Percentiles rank a stretch among this genome's conserved stretches.
Evolutionary conservation across 1,140 invertebrate species (phyloP).

Genomic region (Drosophila takahashii): DNA sequence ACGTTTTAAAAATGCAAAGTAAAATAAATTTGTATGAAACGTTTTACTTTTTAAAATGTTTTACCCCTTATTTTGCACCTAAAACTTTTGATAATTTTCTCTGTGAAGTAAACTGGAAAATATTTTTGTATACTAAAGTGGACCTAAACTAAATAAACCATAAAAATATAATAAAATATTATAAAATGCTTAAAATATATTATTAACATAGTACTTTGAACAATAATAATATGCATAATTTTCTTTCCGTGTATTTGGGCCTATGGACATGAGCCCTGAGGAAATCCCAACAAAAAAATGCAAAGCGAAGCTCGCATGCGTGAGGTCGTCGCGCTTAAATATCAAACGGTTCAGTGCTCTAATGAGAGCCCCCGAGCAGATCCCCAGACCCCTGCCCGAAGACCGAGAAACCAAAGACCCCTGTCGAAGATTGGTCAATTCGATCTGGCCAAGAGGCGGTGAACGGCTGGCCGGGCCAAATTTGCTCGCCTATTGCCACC

Average conservation of each 20-base stretch:
- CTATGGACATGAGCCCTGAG: conserved; percentile 5
- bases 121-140: too few species aligned
- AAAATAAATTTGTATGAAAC: too few species aligned
- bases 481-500: conserved; percentile 55
- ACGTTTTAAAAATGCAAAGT: too few species aligned
- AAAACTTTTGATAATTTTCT: too few species aligned
- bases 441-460: conserved; percentile 47
- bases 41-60: too few species aligned
- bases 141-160: neutral
- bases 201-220: neutral
- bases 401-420: conserved; percentile 6
- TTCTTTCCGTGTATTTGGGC: neutral
- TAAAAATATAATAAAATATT: neutral
- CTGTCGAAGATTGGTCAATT: conserved; percentile 50
- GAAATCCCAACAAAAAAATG: conserved; percentile 4
- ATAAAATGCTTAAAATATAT: neutral
- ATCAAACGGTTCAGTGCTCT: conserved; percentile 75
- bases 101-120: too few species aligned
- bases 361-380: conserved; percentile 55
- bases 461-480: conserved; percentile 47
- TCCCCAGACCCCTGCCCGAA: conserved; percentile 7
- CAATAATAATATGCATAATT: neutral
- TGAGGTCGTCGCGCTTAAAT: conserved; percentile 68
- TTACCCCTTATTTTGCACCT: too few species aligned
- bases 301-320: conserved; percentile 34